phyloP scores from a whole-genome alignment of 2,888 invertebrate genomes.

The Tipula unca region DNA sequence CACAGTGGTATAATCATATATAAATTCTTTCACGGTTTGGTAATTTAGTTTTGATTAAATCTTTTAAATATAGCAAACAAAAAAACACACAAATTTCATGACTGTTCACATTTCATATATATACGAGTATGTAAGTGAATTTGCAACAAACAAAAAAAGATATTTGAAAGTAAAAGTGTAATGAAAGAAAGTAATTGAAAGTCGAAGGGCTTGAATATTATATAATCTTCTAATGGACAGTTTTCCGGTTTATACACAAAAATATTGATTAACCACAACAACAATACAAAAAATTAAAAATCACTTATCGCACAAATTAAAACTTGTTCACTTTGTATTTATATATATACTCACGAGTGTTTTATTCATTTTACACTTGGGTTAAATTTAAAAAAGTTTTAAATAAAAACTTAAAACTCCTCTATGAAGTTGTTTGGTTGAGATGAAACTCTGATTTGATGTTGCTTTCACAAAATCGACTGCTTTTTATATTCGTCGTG shows the following conservation, averaged over 20 bases:
- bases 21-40: background rate
- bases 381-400: background rate
- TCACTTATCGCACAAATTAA: background rate
- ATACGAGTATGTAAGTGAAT: background rate
- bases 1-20: background rate
- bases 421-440: background rate
- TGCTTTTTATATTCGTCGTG: background rate
- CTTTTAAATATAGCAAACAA: background rate
- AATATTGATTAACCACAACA: background rate
- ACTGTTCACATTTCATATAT: background rate
- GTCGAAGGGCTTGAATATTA: background rate
- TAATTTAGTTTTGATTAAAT: background rate
- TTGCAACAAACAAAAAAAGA: background rate
- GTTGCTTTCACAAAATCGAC: background rate
- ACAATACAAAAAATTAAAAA: background rate
- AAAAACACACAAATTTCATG: background rate
- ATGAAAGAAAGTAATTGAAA: background rate
- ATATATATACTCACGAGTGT: background rate
- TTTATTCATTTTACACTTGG: slow-evolving; percentile 1
- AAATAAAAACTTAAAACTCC: background rate
- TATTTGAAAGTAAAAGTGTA: background rate
- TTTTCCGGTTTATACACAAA: background rate
- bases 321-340: background rate
- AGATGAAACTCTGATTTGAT: slow-evolving; percentile 14
- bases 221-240: background rate